Evolutionary conservation across 92 coral and sea anemone species (phyloP).

Genomic region (Porites evermanni): DNA sequence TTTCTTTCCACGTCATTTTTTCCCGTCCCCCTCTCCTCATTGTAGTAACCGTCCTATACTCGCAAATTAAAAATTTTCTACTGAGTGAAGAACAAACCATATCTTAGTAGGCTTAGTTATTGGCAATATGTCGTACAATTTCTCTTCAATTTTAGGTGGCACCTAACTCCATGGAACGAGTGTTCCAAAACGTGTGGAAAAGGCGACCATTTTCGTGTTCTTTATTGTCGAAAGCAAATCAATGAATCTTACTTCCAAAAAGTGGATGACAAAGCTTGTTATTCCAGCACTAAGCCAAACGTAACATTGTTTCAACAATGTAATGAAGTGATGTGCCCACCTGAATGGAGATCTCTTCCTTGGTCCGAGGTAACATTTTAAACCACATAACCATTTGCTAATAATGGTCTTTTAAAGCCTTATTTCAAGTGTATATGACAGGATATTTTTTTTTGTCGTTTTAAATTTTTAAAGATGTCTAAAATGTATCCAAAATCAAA

Average conservation of each 20-base stretch:
- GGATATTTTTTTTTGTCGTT: too few relatives aligned
- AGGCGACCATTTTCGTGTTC: slow-evolving; percentile 24
- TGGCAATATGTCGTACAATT: background rate
- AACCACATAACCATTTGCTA: too few relatives aligned
- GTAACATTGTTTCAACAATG: background rate
- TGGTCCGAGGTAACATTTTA: slow-evolving; percentile 31
- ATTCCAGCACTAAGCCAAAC: background rate
- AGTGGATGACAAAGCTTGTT: background rate
- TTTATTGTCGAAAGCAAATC: slow-evolving; percentile 17
- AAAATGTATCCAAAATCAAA: background rate
- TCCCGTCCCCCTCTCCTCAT: too few relatives aligned
- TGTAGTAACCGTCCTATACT: too few relatives aligned
- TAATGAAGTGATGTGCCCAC: slow-evolving; percentile 23
- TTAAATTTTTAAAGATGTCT: too few relatives aligned
- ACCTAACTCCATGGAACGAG: slow-evolving; percentile 20
- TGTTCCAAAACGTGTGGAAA: slow-evolving; percentile 40
- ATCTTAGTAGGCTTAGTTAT: background rate
- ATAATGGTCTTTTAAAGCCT: too few relatives aligned
- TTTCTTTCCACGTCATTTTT: too few relatives aligned
- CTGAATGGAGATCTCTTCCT: slow-evolving; percentile 32
- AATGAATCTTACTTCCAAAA: background rate
- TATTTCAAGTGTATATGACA: too few relatives aligned
- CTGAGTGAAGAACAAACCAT: too few relatives aligned
- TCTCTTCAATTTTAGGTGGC: slow-evolving; percentile 22
- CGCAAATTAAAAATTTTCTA: too few relatives aligned